Evolutionary conservation across 2,113 vertebrate genomes (phyloP), one percentile per base, ranked within the genome.

Genomic region (Silurus asotus): DNA sequence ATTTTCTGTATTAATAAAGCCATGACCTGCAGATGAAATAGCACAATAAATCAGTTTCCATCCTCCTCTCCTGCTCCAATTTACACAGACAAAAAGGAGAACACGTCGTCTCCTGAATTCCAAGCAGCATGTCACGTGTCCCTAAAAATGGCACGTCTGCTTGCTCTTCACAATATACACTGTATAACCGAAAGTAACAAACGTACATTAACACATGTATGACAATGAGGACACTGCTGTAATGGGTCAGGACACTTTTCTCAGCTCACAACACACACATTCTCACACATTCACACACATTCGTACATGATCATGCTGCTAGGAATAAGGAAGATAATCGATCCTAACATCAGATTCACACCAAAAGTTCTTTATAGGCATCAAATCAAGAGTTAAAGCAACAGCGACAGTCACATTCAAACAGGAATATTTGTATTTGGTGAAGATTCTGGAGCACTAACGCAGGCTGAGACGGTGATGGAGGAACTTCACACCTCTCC

Each of bases 91-190:
- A 25, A 51, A 62, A 84, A 79, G 75, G 62, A n/a, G 19, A 20
- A 45, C 55, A 37, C 17, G 25, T 6, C 25, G 6, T 28, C 56
- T 80, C 75, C 67, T 59, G 64, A 80, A 87, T 84, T 25, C 23
- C 67, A 77, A 88, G n/a, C 17, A 67, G n/a, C 51, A 8, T 59
- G 78, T 61, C 79, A 82, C 25, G 61, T 79, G 74, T 79, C 53
- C 51, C 28, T 28, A 56, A 78, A 19, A 6, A 61, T 28, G n/a
- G 74, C 6, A 13, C 2, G 2, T 25, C 51, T 0, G 25, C 51
- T 61, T 53, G 37, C 4, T 10, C 14, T n/a, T 48, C 72, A 82
- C 76, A 75, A n/a, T 70, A 74, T 25, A 61, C 45, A 67, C 8
- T 20, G 48, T 5, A 11, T 49, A 9, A 55, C 49, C 9, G 5